These are phyloP conservation scores for Odocoileus virginianus DNA, from an alignment of 2,113 vertebrate genomes.

Conservation along the genomic window DNA sequence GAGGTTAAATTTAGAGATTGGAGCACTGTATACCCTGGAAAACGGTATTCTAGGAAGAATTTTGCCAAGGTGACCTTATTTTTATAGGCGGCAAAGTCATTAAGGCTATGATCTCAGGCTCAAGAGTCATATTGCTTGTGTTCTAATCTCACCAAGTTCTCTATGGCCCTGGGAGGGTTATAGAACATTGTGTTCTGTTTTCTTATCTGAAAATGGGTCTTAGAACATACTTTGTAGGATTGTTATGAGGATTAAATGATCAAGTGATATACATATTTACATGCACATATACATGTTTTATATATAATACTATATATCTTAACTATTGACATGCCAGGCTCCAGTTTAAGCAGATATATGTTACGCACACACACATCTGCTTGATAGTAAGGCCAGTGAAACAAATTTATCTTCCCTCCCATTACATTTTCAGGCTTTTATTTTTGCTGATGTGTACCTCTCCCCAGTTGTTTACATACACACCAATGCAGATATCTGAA, in stretches of 20 bases:
- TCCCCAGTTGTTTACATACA: neutral
- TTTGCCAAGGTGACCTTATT: neutral
- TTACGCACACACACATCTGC: neutral
- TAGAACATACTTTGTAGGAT: neutral
- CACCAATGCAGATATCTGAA: neutral
- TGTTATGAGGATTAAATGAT: neutral
- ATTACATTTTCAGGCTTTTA: neutral
- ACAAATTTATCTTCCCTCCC: neutral
- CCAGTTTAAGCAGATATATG: neutral
- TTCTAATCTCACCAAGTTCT: neutral
- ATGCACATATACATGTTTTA: neutral
- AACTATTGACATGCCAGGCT: neutral
- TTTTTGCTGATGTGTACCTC: neutral
- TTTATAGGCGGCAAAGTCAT: neutral
- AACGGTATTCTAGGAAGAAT: slow-evolving; percentile 5
- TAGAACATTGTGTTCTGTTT: neutral
- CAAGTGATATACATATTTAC: neutral
- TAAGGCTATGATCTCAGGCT: neutral
- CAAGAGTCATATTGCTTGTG: neutral
- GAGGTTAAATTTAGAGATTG: neutral
- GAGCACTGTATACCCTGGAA: neutral
- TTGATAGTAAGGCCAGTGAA: neutral
- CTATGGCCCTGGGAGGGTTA: neutral
- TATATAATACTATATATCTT: neutral
- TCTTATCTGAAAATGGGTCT: neutral